Base-by-base conservation (phyloP, 2,888 invertebrate species). In the Hermodice carunculata region DNA sequence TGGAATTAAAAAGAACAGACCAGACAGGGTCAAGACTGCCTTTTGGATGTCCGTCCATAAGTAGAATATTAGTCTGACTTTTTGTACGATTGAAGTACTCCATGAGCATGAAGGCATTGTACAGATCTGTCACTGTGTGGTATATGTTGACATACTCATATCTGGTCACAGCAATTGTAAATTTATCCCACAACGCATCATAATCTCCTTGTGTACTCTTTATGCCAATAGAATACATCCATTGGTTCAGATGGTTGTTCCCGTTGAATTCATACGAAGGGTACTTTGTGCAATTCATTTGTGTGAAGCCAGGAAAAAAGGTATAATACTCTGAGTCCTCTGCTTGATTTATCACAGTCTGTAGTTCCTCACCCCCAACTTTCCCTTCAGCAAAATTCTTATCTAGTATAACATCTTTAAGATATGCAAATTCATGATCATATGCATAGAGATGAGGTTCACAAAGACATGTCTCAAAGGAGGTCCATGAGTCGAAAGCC, bases 41-140 rank as follows among this genome's bases (percentile, higher is more conserved):
- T 17, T 64, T 44, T 1, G 85, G 85, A 63, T 85, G 85, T 3
- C 78, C 80, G 64, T 85, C 85, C 17, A 84, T 68, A 51, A 78
- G 73, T 22, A 85, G 63, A 17, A 85, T 76, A 22, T 76, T 79
- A 0, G 78, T 69, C 11, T 66, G 54, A 4, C 31, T 37, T 24
- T 70, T 63, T 1, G 71, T 70, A 22, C 59, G 59, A 46, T 73
- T 71, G 61, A 71, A 74, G 58, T 65, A 74, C 51, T 73, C 58
- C 66, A 73, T 71, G 19, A 74, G 24, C 26, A 73, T 46, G 54
- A 73, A 75, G 5, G 69, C 69, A 17, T 72, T 73, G 63, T 74
- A 75, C 58, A 70, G 67, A 64, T 75, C 75, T 1, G 74, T 69
- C 57, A 58, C 63, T 1, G 66, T 61, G 29, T 66, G 66, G 48